Evolutionary conservation across 2,888 invertebrate species (phyloP).

Genomic region (Psylliodes chrysocephalus): DNA sequence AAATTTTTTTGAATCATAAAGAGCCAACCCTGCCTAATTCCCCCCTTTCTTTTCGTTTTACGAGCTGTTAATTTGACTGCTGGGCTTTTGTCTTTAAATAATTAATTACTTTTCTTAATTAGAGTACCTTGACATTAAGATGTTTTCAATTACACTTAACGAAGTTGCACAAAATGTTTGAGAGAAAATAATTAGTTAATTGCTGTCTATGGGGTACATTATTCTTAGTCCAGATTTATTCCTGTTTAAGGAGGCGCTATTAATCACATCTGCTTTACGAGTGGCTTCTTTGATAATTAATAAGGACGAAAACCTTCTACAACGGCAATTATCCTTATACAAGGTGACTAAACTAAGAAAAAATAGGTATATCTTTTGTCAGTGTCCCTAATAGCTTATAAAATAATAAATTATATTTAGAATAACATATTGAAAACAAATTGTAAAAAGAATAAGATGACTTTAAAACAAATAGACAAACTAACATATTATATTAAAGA

Average conservation of each 20-base stretch:
- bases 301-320: slow-evolving; percentile 13
- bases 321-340: not conserved
- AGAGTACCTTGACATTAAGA: slow-evolving; percentile 53
- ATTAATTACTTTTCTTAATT: slow-evolving; percentile 58
- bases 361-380: too few relatives aligned
- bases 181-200: slow-evolving; percentile 57
- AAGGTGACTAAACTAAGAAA: not conserved
- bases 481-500: too few relatives aligned
- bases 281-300: slow-evolving; percentile 18
- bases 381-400: too few relatives aligned
- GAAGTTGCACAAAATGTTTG: slow-evolving; percentile 55
- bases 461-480: too few relatives aligned
- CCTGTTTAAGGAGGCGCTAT: slow-evolving; percentile 16
- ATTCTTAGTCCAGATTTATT: slow-evolving; percentile 35
- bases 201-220: slow-evolving; percentile 49
- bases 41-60: slow-evolving; percentile 14
- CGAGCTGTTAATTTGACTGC: slow-evolving; percentile 18
- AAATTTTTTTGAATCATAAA: too few relatives aligned
- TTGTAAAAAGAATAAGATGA: too few relatives aligned
- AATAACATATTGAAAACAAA: too few relatives aligned
- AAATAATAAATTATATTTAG: too few relatives aligned
- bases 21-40: slow-evolving; percentile 1
- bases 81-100: slow-evolving; percentile 45
- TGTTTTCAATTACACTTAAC: slow-evolving; percentile 52
- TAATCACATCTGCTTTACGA: slow-evolving; percentile 26